phyloP scores from a whole-genome alignment of 2,888 invertebrate genomes.

The Lamellibrachia columna region DNA sequence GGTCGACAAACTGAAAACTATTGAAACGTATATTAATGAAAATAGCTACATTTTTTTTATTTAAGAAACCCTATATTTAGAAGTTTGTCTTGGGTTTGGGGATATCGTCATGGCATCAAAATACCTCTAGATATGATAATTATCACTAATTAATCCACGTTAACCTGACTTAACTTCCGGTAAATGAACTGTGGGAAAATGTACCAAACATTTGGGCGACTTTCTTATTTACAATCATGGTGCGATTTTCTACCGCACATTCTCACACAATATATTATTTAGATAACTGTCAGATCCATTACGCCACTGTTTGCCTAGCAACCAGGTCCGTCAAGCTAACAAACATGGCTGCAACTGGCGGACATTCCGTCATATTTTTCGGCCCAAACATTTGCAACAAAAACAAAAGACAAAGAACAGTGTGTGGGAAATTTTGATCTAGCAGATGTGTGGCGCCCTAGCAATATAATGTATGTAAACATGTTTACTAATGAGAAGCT shows the following conservation, averaged over 20 bases:
- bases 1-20: neutral
- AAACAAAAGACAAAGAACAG: too few relatives aligned
- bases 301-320: neutral
- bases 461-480: too few relatives aligned
- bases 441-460: too few relatives aligned
- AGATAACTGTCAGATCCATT: neutral
- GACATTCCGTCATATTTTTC: too few relatives aligned
- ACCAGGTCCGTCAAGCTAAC: too few relatives aligned
- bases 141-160: neutral
- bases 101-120: neutral
- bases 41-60: neutral
- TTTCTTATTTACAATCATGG: neutral
- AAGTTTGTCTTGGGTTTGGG: neutral
- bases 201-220: neutral
- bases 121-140: neutral
- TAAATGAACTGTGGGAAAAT: neutral
- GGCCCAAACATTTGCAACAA: too few relatives aligned
- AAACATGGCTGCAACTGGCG: too few relatives aligned
- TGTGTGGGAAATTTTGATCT: too few relatives aligned
- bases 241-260: neutral
- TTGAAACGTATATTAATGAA: neutral
- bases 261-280: neutral
- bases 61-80: neutral
- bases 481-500: too few relatives aligned
- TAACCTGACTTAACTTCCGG: neutral